phyloP scores from a whole-genome alignment of 2,113 vertebrate genomes.

The Morone chrysops region DNA sequence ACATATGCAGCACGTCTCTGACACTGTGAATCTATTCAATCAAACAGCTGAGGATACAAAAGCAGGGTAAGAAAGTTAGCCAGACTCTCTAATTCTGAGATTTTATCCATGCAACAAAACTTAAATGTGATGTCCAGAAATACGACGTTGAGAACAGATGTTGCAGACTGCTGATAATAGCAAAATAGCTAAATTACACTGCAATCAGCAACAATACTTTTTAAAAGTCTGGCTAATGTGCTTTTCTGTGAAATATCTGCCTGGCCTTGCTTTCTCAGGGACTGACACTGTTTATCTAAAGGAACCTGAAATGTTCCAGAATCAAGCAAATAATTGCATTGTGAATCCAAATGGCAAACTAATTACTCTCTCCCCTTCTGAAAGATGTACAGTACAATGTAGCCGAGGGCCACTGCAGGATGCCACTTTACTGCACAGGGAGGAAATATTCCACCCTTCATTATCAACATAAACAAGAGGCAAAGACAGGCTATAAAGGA shows the following conservation, averaged over 20 bases:
- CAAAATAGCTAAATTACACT: conserved; percentile 18
- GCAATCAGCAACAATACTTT: conserved; percentile 26
- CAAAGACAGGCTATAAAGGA: conserved; percentile 57
- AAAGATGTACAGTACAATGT: conserved; percentile 53
- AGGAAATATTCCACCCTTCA: conserved; percentile 51
- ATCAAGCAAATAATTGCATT: conserved; percentile 70
- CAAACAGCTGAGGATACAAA: not conserved
- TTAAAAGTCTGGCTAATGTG: conserved; percentile 8
- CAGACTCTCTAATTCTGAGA: not conserved
- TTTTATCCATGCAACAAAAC: conserved; percentile 9
- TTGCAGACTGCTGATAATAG: conserved; percentile 12
- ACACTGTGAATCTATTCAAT: not conserved
- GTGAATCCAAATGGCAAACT: conserved; percentile 77
- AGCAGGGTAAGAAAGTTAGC: not conserved
- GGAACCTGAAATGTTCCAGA: conserved; percentile 60
- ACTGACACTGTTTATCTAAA: conserved; percentile 63
- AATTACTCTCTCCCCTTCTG: conserved; percentile 71
- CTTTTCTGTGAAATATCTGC: conserved; percentile 34
- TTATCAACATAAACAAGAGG: conserved; percentile 70
- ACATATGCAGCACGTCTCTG: not conserved
- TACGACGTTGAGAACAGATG: not conserved
- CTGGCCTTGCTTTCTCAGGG: conserved; percentile 42
- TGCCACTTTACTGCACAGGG: conserved; percentile 58
- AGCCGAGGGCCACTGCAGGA: conserved; percentile 56
- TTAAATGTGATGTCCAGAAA: conserved; percentile 7